These are phyloP conservation scores for Strix aluco DNA, from an alignment of 2,113 vertebrate species.

Conservation along the genomic window DNA sequence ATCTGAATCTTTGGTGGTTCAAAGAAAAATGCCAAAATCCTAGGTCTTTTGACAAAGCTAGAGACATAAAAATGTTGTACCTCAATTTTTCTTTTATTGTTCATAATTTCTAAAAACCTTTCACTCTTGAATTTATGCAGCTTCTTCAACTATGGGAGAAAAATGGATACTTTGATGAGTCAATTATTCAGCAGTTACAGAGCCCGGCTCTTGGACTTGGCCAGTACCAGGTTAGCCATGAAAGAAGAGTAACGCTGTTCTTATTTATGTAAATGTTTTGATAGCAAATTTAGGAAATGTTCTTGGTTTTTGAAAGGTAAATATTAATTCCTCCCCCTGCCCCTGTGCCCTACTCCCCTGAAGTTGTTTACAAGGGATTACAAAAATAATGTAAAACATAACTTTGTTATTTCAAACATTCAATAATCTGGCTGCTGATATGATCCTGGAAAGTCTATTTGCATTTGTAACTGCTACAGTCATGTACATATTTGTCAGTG, in stretches of 20 bases:
- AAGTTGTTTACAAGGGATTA: not conserved
- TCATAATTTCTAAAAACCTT: not conserved
- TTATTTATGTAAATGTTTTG: not conserved
- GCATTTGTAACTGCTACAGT: not conserved
- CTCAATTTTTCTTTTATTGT: not conserved
- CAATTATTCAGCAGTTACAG: conserved; percentile 95
- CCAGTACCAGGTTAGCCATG: conserved; percentile 89
- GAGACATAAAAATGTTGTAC: not conserved
- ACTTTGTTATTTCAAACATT: not conserved
- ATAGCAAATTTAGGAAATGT: not conserved
- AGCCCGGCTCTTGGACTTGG: conserved; percentile 94
- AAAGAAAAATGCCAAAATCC: not conserved
- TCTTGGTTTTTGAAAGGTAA: not conserved
- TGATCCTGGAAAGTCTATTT: fast-evolving
- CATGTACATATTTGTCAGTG: fast-evolving
- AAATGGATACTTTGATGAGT: conserved; percentile 95
- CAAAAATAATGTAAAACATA: not conserved
- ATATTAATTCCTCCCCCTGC: not conserved
- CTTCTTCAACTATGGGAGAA: conserved; percentile 97
- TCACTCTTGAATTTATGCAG: conserved; percentile 67
- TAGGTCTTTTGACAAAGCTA: not conserved
- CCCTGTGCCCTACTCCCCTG: no score
- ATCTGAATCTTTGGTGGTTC: not conserved
- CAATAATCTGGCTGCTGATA: not conserved
- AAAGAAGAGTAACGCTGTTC: not conserved